Evolutionary conservation across 2,113 vertebrate species (phyloP).

Genomic region (Chascanopsetta lugubris): DNA sequence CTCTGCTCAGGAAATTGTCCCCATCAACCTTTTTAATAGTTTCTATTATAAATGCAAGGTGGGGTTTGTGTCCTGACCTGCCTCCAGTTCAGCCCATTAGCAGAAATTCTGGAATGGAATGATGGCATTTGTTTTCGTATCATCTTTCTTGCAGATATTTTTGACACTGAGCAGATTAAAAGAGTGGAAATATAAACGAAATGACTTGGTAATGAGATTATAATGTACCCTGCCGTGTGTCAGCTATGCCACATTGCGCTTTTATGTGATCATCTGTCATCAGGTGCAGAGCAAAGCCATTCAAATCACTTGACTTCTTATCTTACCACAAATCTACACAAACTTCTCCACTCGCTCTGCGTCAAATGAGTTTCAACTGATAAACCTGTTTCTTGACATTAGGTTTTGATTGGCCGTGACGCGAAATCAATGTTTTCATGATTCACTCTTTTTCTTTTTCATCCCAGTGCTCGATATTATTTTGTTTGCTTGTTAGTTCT

Average conservation of each 20-base stretch:
- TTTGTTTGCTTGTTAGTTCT: not conserved
- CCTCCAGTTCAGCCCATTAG: not conserved
- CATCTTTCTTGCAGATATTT: slow-evolving; percentile 5
- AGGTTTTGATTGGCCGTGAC: slow-evolving; percentile 18
- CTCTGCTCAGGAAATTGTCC: slow-evolving; percentile 12
- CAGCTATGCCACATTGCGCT: slow-evolving; percentile 7
- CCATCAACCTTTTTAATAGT: not conserved
- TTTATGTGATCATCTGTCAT: slow-evolving; percentile 1
- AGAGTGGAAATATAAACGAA: slow-evolving; percentile 12
- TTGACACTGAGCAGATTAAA: not conserved
- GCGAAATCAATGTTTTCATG: slow-evolving; percentile 16
- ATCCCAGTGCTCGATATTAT: not conserved
- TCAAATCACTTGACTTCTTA: not conserved
- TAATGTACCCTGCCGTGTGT: slow-evolving; percentile 24
- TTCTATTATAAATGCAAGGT: not conserved
- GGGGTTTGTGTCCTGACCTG: too few species aligned
- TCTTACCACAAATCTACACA: not conserved
- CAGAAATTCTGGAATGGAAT: not conserved
- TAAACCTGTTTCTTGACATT: slow-evolving; percentile 3
- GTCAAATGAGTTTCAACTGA: not conserved
- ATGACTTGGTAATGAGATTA: slow-evolving; percentile 42
- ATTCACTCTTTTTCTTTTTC: not conserved
- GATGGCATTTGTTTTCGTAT: not conserved
- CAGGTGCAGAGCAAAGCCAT: slow-evolving; percentile 1
- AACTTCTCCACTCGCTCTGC: slow-evolving; percentile 1